Percentiles rank a stretch among this genome's conserved stretches.
These are phyloP conservation scores for Serripes groenlandicus DNA, from an alignment of 2,888 invertebrate species.

Conservation along the genomic window DNA sequence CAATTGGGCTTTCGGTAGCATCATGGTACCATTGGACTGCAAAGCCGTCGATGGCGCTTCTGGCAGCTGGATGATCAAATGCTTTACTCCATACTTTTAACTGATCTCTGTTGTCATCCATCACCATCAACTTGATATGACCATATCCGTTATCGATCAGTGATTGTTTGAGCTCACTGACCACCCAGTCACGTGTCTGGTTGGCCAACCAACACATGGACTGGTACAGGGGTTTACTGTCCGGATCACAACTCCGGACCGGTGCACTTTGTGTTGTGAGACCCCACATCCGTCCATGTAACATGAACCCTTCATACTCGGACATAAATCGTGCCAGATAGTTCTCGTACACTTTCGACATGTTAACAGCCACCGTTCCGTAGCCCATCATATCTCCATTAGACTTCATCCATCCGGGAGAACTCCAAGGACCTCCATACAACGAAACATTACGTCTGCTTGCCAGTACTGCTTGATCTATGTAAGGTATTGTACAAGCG, in stretches of 20 bases:
- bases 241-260: conserved; percentile 85
- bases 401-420: conserved; percentile 56
- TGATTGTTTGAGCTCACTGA: conserved; percentile 91
- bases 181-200: conserved; percentile 90
- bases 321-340: conserved; percentile 89
- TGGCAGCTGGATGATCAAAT: conserved; percentile 80
- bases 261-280: conserved; percentile 96
- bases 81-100: conserved; percentile 90
- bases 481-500: conserved; percentile 57
- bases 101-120: conserved; percentile 91
- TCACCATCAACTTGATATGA: conserved; percentile 90
- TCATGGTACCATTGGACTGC: conserved; percentile 93
- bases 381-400: conserved; percentile 75
- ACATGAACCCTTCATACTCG: conserved; percentile 89
- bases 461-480: conserved; percentile 42
- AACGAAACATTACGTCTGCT: conserved; percentile 48
- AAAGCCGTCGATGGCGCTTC: conserved; percentile 90
- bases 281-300: conserved; percentile 91
- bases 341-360: conserved; percentile 72
- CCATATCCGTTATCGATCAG: conserved; percentile 89
- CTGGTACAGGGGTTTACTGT: conserved; percentile 88
- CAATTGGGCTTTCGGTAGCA: conserved; percentile 89
- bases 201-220: conserved; percentile 92
- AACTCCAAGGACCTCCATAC: conserved; percentile 59
- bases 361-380: conserved; percentile 66